Evolutionary conservation across 2,888 invertebrate genomes (phyloP).

Genomic region (Liopterus haemorrhoidalis): DNA sequence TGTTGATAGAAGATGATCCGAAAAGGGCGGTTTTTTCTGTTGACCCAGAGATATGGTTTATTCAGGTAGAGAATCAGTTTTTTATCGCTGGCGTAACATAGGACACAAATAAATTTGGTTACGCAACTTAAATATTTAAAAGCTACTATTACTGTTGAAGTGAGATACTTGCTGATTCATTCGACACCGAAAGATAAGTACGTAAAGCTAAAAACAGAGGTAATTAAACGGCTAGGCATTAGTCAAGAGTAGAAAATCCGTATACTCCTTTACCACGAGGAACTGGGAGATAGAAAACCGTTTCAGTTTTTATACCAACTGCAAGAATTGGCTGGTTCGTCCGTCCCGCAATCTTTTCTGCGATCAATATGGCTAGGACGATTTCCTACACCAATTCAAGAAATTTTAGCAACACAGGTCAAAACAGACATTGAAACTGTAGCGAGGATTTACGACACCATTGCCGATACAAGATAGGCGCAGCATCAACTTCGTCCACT

Average conservation of each 20-base stretch:
- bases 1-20: no score
- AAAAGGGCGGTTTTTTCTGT: no score
- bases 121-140: slow-evolving; percentile 24
- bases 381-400: no score
- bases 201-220: slow-evolving; percentile 21
- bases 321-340: slow-evolving; percentile 14
- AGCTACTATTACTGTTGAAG: slow-evolving; percentile 21
- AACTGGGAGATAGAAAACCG: slow-evolving; percentile 25
- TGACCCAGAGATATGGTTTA: no score
- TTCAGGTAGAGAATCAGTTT: no score
- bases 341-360: slow-evolving; percentile 18
- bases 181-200: slow-evolving; percentile 25
- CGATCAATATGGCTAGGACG: slow-evolving; percentile 17
- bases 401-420: no score
- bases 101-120: slow-evolving; percentile 21
- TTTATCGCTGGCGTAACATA: slow-evolving; percentile 12
- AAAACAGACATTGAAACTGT: no score
- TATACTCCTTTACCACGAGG: slow-evolving; percentile 24
- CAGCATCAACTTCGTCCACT: no score
- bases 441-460: no score
- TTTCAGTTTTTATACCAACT: slow-evolving; percentile 29
- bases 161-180: slow-evolving; percentile 26
- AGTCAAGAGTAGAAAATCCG: slow-evolving; percentile 26
- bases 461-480: no score
- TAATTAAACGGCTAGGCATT: slow-evolving; percentile 25